Conservation (phyloP, 2,888 invertebrate species). For the Aphidius colemani region DNA sequence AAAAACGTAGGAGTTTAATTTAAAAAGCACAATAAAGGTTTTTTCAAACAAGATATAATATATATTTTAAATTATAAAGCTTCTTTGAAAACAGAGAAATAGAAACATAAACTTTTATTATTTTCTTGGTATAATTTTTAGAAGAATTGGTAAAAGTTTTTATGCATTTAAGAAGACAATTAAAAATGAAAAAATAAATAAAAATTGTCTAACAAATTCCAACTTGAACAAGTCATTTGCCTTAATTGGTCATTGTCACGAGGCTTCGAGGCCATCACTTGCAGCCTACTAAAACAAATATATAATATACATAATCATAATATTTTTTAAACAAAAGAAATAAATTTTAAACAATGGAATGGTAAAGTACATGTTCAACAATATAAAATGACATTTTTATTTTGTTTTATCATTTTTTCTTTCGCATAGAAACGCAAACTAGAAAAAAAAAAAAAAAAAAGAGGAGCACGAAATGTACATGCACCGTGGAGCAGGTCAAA, state of each 20-base stretch:
- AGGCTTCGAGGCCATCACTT: conserved; percentile 1
- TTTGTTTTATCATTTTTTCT: background rate
- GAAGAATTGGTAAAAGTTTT: no score
- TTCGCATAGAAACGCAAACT: background rate
- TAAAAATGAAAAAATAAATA: no score
- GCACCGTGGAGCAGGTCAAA: conserved; percentile 29
- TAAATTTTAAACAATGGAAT: background rate
- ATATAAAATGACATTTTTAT: background rate
- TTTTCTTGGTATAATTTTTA: no score
- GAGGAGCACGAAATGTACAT: conserved; percentile 16
- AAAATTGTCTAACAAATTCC: no score
- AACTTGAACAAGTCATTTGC: background rate
- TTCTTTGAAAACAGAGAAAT: no score
- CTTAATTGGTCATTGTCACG: conserved; percentile 4
- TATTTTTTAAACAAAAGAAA: no score
- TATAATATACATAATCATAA: background rate
- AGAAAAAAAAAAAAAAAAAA: conserved; percentile 7
- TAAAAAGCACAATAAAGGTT: no score
- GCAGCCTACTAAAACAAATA: background rate
- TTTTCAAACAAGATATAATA: no score
- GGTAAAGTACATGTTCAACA: background rate
- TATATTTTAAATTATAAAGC: no score
- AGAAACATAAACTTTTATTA: no score
- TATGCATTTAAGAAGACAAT: no score
- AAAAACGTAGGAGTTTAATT: background rate